Evolutionary conservation across 2,113 vertebrate genomes (phyloP).

Genomic region (Macrotis lagotis): DNA sequence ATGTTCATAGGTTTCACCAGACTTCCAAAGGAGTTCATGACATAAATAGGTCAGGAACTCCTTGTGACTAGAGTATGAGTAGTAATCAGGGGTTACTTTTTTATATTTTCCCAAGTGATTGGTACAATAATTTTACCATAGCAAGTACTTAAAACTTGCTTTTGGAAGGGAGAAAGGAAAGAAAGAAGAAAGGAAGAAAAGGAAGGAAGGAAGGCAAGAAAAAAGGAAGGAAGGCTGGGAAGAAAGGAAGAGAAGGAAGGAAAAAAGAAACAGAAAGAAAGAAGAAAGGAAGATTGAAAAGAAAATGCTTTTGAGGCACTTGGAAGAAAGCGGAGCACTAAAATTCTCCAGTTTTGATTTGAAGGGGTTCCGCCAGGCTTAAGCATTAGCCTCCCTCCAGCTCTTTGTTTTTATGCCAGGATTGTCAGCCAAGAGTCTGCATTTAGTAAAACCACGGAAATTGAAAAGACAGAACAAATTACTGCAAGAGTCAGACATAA

Average conservation of each 20-base stretch:
- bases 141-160: neutral
- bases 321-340: slow-evolving; percentile 31
- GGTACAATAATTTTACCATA: neutral
- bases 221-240: slow-evolving; percentile 7
- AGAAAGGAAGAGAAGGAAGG: neutral
- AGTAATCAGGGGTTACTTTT: neutral
- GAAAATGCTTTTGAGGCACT: slow-evolving; percentile 44
- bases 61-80: neutral
- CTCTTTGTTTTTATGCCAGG: slow-evolving; percentile 54
- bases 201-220: neutral
- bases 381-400: slow-evolving; percentile 48
- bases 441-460: slow-evolving; percentile 35
- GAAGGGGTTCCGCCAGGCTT: slow-evolving; percentile 34
- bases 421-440: slow-evolving; percentile 21
- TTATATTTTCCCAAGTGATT: neutral
- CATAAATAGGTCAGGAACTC: neutral
- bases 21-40: neutral
- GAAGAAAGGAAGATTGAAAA: neutral
- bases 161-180: neutral
- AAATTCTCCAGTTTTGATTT: slow-evolving; percentile 64
- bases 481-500: slow-evolving; percentile 5
- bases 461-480: slow-evolving; percentile 30
- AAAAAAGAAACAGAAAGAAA: neutral
- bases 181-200: neutral
- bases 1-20: neutral